Evolutionary conservation across 2,888 invertebrate species (phyloP).

Genomic region (Lepidonotus clava): DNA sequence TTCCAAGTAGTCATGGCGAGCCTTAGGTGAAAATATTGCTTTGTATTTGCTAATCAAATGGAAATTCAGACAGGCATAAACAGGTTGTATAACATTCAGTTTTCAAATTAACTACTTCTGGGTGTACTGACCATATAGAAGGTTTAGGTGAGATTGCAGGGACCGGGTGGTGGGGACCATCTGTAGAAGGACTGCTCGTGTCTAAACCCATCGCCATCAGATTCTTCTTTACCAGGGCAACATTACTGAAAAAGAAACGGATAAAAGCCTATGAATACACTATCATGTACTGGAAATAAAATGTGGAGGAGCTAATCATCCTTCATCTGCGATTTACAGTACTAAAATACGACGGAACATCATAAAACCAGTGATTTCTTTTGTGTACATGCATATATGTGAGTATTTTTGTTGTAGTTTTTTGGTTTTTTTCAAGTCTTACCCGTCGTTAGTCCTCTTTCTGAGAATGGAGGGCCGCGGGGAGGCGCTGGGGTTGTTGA

Average conservation of each 20-base stretch:
- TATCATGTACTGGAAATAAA: no score
- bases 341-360: no score
- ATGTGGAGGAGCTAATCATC: no score
- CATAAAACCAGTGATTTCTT: no score
- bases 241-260: constrained; percentile 13
- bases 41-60: no score
- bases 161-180: not conserved
- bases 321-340: no score
- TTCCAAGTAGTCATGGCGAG: not conserved
- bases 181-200: constrained; percentile 44
- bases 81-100: no score
- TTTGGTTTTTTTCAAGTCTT: no score
- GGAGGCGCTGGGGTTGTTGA: constrained; percentile 82
- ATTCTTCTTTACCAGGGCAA: constrained; percentile 55
- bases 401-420: no score
- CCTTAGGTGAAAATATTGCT: not conserved
- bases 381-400: no score
- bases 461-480: constrained; percentile 92
- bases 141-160: constrained; percentile 49
- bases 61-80: no score
- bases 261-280: no score
- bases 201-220: constrained; percentile 53
- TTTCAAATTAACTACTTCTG: not conserved
- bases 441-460: constrained; percentile 92
- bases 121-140: constrained; percentile 48